Base-by-base conservation (phyloP, 1,140 invertebrate species). In the Drosophila pseudoobscura region DNA sequence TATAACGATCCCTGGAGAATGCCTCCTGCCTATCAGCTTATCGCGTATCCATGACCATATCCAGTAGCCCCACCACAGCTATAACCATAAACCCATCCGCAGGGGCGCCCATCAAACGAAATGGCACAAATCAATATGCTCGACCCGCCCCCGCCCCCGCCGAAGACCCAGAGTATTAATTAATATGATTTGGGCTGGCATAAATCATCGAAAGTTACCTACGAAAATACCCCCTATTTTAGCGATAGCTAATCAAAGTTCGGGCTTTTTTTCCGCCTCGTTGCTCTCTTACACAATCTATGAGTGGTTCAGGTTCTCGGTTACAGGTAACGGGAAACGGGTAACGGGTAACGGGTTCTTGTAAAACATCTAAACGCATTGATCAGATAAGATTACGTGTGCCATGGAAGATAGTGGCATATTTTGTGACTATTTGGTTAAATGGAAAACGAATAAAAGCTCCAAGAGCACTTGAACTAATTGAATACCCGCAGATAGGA, bases 91-190 rank as follows among this genome's bases (percentile, higher is more conserved):
- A 75, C n/a, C 45, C 56, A 75, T 68, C 15, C 24, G 35, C 64
- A 47, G 71, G 65, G 57, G 71, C 71, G 46, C 7, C n/a, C 70
- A 62, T 54, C 58, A 63, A 63, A 73, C 51, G 15, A 9, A 50
- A 51, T 47, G 17, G 50, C 26, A 17, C 46, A 74, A 75, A 75
- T 75, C 62, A 76, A 76, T 76, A 75, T 68, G 54, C 49, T 44
- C 35, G 29, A 63, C 62, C 55, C 43, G 62, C 44, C 49, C 62
- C 55, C 43, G 62, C 44, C 49, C 11, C 24, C 4, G 7, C 8
- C 31, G 6, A 17, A 56, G 35, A 39, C 54, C 26, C 54, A 50
- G 62, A 54, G 57, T 76, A 57, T 76, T 76, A 76, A 76, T 76
- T 75, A 76, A 57, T 49, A 45, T 24, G 50, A 49, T 29, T 59